Conservation (phyloP, 1,140 invertebrate genomes). For the Dendrolimus punctatus region DNA sequence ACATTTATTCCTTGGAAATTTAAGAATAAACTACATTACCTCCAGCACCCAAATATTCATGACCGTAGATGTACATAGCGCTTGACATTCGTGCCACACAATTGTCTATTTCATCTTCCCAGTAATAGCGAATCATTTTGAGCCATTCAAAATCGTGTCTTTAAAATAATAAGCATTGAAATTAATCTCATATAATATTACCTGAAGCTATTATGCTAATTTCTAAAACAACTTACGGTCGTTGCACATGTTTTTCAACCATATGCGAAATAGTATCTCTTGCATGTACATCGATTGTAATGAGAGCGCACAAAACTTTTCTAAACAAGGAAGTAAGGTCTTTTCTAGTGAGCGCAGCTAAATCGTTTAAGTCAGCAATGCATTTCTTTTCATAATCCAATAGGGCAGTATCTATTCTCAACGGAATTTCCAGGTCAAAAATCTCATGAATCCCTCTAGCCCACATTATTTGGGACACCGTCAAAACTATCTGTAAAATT, state of each 20-base stretch:
- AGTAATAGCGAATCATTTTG: conserved; percentile 93
- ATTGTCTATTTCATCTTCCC: conserved; percentile 84
- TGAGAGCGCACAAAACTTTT: conserved; percentile 84
- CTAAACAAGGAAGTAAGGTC: conserved; percentile 80
- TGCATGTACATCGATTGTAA: conserved; percentile 91
- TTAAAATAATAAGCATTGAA: conserved; percentile 6
- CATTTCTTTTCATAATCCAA: conserved; percentile 80
- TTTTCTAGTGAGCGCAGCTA: conserved; percentile 83
- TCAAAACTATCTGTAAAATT: conserved; percentile 74
- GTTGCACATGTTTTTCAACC: conserved; percentile 76
- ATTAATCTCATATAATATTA: neutral
- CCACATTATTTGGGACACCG: conserved; percentile 92
- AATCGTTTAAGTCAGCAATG: conserved; percentile 81
- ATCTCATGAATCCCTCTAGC: conserved; percentile 82
- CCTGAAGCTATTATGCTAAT: neutral
- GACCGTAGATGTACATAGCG: conserved; percentile 87
- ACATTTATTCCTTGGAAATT: too few species aligned
- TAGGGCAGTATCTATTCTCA: conserved; percentile 71
- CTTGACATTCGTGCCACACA: conserved; percentile 86
- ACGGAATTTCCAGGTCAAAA: conserved; percentile 69
- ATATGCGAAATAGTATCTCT: conserved; percentile 86
- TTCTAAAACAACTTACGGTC: conserved; percentile 67
- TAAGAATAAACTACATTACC: conserved; percentile 47
- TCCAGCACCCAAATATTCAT: conserved; percentile 92
- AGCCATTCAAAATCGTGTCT: conserved; percentile 89